Evolutionary conservation across 1,140 invertebrate genomes (phyloP), one percentile per base, ranked within the genome.

Genomic region (Drosophila trapezifrons): DNA sequence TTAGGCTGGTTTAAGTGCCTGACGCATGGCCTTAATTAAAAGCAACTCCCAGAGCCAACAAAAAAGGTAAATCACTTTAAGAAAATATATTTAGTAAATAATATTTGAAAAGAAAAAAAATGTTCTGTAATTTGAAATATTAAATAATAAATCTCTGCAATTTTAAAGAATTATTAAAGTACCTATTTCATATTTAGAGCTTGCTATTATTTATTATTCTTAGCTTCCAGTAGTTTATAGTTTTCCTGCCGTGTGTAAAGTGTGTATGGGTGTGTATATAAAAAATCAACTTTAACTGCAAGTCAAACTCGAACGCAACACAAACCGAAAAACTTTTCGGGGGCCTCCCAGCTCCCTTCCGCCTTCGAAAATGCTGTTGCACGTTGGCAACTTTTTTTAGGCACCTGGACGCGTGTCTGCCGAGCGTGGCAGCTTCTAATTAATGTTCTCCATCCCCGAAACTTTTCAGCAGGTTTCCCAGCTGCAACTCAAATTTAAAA

Each of bases 371-470:
- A 80, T 80, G 84, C 83, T 87, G 79, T 87, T 87, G 83, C 80
- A 77, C 76, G 66, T 76, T 82, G 38, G 59, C 27, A 70, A 87
- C 86, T 29, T 32, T 80, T 87, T 66, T 77, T 42, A 74, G 83
- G 79, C 67, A 57, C 52, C 43, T 60, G 80, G 54, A 40, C 69
- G 73, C 66, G 59, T 89, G 74, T 80, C 85, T 84, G 84, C 62
- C 67, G 69, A 77, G 72, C 80, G 65, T 89, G 85, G 83, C 77
- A 89, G 77, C 84, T 89, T 89, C 84, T 89, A 89, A 89, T 89
- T 89, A 89, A 83, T 84, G 84, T 80, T 71, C 77, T 62, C 46
- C 38, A 56, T 54, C 25, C 59, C 27, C n/a, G 46, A 70, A 87
- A 87, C 46, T 73, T 83, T 78, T 58, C 22, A 70, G 32, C 42